Conservation (phyloP, 2,113 vertebrate genomes). For the Trematomus loennbergii region DNA sequence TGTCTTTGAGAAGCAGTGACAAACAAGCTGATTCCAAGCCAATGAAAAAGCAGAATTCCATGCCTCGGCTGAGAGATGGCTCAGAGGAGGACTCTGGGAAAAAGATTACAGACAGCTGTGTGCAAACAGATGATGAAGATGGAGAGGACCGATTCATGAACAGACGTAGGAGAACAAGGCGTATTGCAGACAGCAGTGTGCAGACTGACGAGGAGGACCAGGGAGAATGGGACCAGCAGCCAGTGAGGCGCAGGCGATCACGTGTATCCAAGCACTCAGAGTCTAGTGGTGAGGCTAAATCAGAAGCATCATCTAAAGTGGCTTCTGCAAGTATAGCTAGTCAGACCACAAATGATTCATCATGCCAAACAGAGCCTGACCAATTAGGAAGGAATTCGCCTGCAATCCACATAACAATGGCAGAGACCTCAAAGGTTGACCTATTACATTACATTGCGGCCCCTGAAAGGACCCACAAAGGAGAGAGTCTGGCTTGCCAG, state of each 20-base stretch:
- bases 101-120: conserved; percentile 93
- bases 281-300: conserved; percentile 86
- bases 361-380: conserved; percentile 95
- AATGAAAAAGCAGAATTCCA: conserved; percentile 96
- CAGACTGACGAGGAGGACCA: conserved; percentile 98
- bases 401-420: conserved; percentile 95
- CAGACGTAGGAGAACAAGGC: conserved; percentile 89
- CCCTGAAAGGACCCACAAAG: conserved; percentile 93
- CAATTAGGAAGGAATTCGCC: conserved; percentile 92
- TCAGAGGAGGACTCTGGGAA: conserved; percentile 88
- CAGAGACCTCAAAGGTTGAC: conserved; percentile 93
- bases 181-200: conserved; percentile 94
- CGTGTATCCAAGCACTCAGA: conserved; percentile 91
- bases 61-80: conserved; percentile 93
- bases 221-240: conserved; percentile 94
- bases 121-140: conserved; percentile 98
- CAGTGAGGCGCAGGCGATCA: conserved; percentile 91
- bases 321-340: conserved; percentile 91
- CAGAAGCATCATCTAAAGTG: conserved; percentile 82
- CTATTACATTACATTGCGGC: conserved; percentile 95
- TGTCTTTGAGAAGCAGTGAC: conserved; percentile 92
- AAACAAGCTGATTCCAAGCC: conserved; percentile 87
- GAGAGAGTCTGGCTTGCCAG: conserved; percentile 97
- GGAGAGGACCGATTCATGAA: conserved; percentile 91
- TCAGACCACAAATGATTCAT: conserved; percentile 97